These are phyloP conservation scores for Erebia epiphron DNA, from an alignment of 2,888 invertebrate species.

Conservation along the genomic window DNA sequence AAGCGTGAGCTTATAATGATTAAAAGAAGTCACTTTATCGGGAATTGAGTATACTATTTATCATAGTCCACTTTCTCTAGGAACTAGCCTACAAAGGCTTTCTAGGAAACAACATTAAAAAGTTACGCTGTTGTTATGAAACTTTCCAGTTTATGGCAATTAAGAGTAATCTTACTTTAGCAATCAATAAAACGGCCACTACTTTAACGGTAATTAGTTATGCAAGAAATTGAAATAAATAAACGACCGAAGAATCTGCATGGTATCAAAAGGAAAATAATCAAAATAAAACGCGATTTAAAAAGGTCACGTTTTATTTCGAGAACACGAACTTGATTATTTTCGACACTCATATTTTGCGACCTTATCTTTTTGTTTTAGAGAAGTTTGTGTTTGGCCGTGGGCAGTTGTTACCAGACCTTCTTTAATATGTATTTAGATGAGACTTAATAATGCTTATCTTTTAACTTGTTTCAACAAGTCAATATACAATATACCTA, in stretches of 20 bases:
- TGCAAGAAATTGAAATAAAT: neutral
- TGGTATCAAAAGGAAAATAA: neutral
- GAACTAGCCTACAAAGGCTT: conserved; percentile 8
- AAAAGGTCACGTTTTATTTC: conserved; percentile 3
- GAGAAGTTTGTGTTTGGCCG: neutral
- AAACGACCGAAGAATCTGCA: neutral
- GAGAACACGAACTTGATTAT: neutral
- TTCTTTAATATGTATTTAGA: neutral
- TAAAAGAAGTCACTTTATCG: neutral
- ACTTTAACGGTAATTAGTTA: conserved; percentile 9
- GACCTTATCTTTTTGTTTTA: conserved; percentile 1
- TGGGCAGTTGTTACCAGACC: neutral
- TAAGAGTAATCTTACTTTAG: conserved; percentile 11
- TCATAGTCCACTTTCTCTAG: conserved; percentile 5
- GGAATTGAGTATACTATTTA: neutral
- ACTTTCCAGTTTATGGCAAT: conserved; percentile 19
- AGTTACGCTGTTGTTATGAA: conserved; percentile 14
- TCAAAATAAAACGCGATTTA: neutral
- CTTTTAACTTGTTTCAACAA: neutral
- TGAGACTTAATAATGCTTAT: neutral
- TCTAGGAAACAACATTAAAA: conserved; percentile 13
- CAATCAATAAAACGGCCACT: conserved; percentile 12
- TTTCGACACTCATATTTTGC: neutral
- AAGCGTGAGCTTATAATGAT: too few species aligned
- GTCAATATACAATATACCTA: neutral